phyloP scores from a whole-genome alignment of 2,888 invertebrate species.

The Volucella inflata region DNA sequence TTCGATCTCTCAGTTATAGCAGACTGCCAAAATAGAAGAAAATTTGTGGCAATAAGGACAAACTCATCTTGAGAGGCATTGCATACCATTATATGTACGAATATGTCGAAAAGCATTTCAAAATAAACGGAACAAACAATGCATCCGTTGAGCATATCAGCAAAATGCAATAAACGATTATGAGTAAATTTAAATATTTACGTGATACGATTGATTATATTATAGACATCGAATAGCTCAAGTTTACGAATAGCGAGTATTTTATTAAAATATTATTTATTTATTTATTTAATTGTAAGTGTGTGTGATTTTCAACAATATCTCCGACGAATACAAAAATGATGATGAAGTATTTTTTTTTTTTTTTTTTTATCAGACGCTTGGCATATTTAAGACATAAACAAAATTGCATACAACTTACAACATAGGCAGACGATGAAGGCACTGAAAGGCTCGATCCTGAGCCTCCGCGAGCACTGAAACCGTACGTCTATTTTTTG shows the following conservation, averaged over 20 bases:
- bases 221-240: constrained; percentile 61
- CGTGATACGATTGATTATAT: constrained; percentile 56
- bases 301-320: constrained; percentile 63
- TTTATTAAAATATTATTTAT: constrained; percentile 10
- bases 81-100: background rate
- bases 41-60: constrained; percentile 20
- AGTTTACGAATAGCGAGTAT: background rate
- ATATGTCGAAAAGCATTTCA: constrained; percentile 50
- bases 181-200: constrained; percentile 32
- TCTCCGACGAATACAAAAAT: constrained; percentile 55
- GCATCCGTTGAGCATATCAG: constrained; percentile 43
- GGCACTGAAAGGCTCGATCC: constrained; percentile 94
- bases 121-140: constrained; percentile 44
- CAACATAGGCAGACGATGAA: constrained; percentile 88
- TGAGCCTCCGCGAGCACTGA: constrained; percentile 88
- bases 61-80: constrained; percentile 37
- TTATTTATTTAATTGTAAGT: constrained; percentile 10
- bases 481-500: constrained; percentile 86
- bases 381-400: constrained; percentile 37
- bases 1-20: background rate
- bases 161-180: constrained; percentile 54
- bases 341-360: constrained; percentile 48
- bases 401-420: constrained; percentile 85
- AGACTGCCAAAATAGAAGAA: no score
- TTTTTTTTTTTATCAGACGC: constrained; percentile 44